phyloP scores from a whole-genome alignment of 1,140 invertebrate species.

The Linepithema humile region DNA sequence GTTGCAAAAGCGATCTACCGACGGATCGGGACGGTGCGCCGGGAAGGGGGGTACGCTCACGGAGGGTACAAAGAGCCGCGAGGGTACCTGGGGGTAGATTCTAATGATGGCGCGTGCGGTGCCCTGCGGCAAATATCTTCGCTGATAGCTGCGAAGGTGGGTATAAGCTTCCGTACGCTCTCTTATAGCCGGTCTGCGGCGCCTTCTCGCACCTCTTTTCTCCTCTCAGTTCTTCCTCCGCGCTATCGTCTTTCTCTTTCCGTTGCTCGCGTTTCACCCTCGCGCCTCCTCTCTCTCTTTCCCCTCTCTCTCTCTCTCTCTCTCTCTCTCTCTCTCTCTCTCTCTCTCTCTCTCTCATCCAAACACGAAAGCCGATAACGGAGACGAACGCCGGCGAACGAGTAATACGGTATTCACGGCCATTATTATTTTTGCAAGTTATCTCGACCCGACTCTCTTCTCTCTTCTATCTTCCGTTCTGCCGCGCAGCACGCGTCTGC shows the following conservation, averaged over 20 bases:
- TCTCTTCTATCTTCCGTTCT: slow-evolving; percentile 1
- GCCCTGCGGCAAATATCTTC: slow-evolving; percentile 66
- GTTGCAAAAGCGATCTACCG: slow-evolving; percentile 28
- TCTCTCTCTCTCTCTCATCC: too few species aligned
- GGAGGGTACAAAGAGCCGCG: slow-evolving; percentile 59
- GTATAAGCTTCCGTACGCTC: slow-evolving; percentile 24
- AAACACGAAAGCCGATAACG: slow-evolving; percentile 32
- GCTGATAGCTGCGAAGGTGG: slow-evolving; percentile 53
- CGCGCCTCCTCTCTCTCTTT: not conserved
- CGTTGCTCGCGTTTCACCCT: not conserved
- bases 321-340: too few species aligned
- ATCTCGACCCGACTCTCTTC: slow-evolving; percentile 28
- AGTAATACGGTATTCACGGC: slow-evolving; percentile 59
- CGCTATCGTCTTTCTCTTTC: too few species aligned
- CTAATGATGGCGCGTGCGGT: slow-evolving; percentile 66
- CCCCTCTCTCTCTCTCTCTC: too few species aligned
- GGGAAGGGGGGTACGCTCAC: too few species aligned
- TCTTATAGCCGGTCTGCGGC: not conserved
- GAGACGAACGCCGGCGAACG: slow-evolving; percentile 25
- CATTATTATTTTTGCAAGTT: slow-evolving; percentile 59
- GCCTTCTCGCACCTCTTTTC: not conserved
- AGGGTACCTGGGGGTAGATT: slow-evolving; percentile 66
- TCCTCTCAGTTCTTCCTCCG: not conserved
- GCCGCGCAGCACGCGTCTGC: not conserved
- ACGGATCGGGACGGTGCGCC: not conserved